A percentile compares a stretch with the other conserved stretches of the same genome.
phyloP scores from a whole-genome alignment of 2,888 invertebrate genomes.

The Gordius sp. region DNA sequence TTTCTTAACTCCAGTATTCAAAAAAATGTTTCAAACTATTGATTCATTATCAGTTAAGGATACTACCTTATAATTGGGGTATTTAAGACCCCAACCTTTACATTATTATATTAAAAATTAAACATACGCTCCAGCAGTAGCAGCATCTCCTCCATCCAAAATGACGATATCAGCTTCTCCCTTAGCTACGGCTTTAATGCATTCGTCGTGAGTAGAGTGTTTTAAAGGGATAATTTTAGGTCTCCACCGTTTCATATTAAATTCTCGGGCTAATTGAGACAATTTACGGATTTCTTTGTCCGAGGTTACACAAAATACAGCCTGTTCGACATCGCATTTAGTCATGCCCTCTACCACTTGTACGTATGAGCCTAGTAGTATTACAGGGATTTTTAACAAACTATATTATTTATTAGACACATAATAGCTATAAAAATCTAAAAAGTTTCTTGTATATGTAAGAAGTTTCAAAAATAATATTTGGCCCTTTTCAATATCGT shows the following conservation, averaged over 20 bases:
- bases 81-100: no score
- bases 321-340: slow-evolving; percentile 25
- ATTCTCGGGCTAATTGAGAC: not conserved
- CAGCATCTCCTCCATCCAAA: slow-evolving; percentile 10
- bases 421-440: no score
- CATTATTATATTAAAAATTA: no score
- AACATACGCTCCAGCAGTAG: slow-evolving; percentile 11
- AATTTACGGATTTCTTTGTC: not conserved
- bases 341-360: not conserved
- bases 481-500: no score
- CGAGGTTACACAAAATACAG: slow-evolving; percentile 22
- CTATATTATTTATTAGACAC: no score
- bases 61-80: no score
- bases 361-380: not conserved
- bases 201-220: not conserved
- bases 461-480: no score
- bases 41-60: no score
- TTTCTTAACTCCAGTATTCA: no score
- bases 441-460: no score
- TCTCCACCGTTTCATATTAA: not conserved
- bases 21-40: no score
- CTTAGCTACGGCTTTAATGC: not conserved
- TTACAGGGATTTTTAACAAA: not conserved
- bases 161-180: slow-evolving; percentile 13
- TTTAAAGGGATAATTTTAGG: not conserved